Base-by-base conservation (phyloP, 1,140 invertebrate genomes). In the Pristionchus pacificus region DNA sequence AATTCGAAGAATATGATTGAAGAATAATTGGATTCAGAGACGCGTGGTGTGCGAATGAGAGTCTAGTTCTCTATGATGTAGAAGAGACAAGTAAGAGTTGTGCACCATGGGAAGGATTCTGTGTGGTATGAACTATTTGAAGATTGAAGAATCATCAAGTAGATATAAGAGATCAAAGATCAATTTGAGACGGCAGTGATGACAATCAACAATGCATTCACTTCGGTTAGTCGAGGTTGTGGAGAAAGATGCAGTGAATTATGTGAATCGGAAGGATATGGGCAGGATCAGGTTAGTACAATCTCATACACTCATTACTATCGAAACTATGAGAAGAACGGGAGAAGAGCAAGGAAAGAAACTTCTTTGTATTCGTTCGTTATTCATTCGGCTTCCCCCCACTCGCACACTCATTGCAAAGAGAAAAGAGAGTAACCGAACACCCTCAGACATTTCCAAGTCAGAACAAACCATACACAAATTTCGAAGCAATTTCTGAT, bases 151-250 rank as follows among this genome's bases (percentile, higher is more conserved):
- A 24, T 19, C 2, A 49, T 6, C 6, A 49, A 49, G 38, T 49
- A 19, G 19, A 6, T 49, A 49, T 49, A n/a, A n/a, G n/a, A n/a
- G 14, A 33, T 28, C 19, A 15, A n/a, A n/a, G 29, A 65, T 10
- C 3, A 59, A 28, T 55, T 72, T 68, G 31, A 73, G 71, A 73
- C 71, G n/a, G 38, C 71, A 1, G 67, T 73, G 1, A 57, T 55
- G 24, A 73, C 71, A 1, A 73, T 73, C 0, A 73, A 73, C 66
- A 73, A 73, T 32, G 71, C 71, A 19, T 73, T 73, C 33, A 73
- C 71, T 14, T 72, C 68, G 57, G 71, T 73, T 13, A 61, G 59
- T 27, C 28, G 71, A 55, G 71, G 65, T 33, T 73, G 71, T 27
- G 71, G 71, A 27, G 71, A 73, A 25, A 15, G 71, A 33, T 73